These are phyloP conservation scores for Fratercula arctica DNA, from an alignment of 2,797 vertebrate species.

Conservation along the genomic window DNA sequence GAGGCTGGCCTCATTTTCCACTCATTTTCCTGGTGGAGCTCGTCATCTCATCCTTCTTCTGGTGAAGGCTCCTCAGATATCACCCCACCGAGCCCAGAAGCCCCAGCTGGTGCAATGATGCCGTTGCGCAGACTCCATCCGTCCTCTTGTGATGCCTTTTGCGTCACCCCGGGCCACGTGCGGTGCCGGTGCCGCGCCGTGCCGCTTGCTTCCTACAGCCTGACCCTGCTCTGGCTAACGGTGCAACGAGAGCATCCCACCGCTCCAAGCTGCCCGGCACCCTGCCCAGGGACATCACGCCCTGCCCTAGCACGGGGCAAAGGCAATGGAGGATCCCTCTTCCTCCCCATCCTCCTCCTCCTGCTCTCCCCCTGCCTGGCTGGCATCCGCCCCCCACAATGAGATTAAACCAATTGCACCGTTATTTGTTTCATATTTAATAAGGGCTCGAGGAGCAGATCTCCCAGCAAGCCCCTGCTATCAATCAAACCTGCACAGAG, in stretches of 20 bases:
- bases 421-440: conserved; percentile 70
- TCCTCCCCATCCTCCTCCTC: not conserved
- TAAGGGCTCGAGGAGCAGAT: conserved; percentile 62
- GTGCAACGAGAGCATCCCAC: not conserved
- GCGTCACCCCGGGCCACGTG: not conserved
- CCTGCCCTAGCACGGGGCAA: not conserved
- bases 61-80: not conserved
- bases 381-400: not conserved
- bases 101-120: not conserved
- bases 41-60: not conserved
- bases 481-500: conserved; percentile 54
- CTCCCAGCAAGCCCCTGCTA: conserved; percentile 62
- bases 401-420: conserved; percentile 61
- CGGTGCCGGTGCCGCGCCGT: accelerated
- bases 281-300: not conserved
- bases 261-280: not conserved
- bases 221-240: not conserved
- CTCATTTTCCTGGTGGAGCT: not conserved
- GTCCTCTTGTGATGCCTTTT: not conserved
- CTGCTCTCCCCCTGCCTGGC: not conserved
- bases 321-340: not conserved
- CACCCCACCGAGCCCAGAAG: not conserved
- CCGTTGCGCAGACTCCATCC: not conserved
- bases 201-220: not conserved
- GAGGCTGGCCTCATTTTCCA: not conserved